These are phyloP conservation scores for Prinia subflava DNA, from an alignment of 2,113 vertebrate species.

Conservation along the genomic window DNA sequence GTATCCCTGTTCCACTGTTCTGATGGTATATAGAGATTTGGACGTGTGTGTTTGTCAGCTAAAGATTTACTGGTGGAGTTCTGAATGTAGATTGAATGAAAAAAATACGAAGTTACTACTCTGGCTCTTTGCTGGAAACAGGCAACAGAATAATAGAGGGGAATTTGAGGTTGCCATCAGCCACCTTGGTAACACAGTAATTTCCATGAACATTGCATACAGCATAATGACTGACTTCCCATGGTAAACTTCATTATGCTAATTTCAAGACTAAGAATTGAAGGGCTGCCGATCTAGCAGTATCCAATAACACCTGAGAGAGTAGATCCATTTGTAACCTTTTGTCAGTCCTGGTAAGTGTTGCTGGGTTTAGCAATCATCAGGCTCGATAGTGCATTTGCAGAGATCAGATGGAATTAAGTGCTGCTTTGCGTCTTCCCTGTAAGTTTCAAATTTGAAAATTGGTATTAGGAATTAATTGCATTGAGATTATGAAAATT, in stretches of 20 bases:
- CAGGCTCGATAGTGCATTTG: not conserved
- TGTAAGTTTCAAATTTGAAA: not conserved
- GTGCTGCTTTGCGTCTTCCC: not conserved
- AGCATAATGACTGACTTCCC: not conserved
- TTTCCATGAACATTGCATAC: not conserved
- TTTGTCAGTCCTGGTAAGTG: slow-evolving; percentile 8
- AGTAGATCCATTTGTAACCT: slow-evolving; percentile 4
- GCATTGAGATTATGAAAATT: not conserved
- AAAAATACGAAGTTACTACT: not conserved
- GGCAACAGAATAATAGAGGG: not conserved
- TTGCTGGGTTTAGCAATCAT: not conserved
- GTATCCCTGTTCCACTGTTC: not conserved
- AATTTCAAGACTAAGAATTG: slow-evolving; percentile 36
- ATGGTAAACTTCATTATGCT: not conserved
- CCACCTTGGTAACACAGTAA: not conserved
- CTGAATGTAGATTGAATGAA: not conserved
- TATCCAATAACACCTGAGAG: not conserved
- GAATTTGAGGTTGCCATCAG: not conserved
- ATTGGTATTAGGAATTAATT: not conserved
- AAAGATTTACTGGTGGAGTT: not conserved
- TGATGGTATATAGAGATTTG: not conserved
- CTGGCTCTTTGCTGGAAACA: not conserved
- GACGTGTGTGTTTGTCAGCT: not conserved
- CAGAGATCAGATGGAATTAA: not conserved
- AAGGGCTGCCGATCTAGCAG: not conserved